Evolutionary conservation across 2,888 invertebrate species (phyloP).

Genomic region (Dryobota labecula): DNA sequence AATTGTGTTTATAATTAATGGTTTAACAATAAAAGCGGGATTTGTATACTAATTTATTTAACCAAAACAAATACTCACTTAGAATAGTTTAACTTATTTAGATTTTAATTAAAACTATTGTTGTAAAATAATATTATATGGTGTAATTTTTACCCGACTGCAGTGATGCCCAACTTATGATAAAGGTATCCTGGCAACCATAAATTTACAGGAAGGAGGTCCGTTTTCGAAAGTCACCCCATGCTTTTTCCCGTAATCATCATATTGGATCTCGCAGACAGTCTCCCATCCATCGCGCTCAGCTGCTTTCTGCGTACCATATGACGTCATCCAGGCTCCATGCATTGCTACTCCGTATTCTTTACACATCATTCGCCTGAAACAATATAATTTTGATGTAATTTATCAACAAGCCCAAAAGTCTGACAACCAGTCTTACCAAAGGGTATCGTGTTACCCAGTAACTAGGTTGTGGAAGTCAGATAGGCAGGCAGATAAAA

Average conservation of each 20-base stretch:
- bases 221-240: constrained; percentile 63
- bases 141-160: not conserved
- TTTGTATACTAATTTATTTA: not conserved
- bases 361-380: constrained; percentile 69
- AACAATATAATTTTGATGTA: constrained; percentile 13
- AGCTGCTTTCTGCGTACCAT: constrained; percentile 67
- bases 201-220: constrained; percentile 65
- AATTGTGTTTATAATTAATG: not conserved
- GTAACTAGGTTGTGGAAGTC: too few relatives aligned
- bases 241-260: constrained; percentile 63
- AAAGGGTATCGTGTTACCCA: too few relatives aligned
- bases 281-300: constrained; percentile 65
- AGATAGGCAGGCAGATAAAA: too few relatives aligned
- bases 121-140: not conserved
- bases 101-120: not conserved
- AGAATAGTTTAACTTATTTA: not conserved
- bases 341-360: constrained; percentile 65
- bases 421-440: too few relatives aligned
- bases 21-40: not conserved
- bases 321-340: constrained; percentile 66
- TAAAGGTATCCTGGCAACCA: constrained; percentile 16
- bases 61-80: not conserved
- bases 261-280: constrained; percentile 44
- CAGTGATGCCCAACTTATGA: too few relatives aligned
- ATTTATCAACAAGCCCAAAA: not conserved